These are phyloP conservation scores for Drosophila nigritarsus DNA, from an alignment of 2,888 invertebrate species.

Conservation along the genomic window DNA sequence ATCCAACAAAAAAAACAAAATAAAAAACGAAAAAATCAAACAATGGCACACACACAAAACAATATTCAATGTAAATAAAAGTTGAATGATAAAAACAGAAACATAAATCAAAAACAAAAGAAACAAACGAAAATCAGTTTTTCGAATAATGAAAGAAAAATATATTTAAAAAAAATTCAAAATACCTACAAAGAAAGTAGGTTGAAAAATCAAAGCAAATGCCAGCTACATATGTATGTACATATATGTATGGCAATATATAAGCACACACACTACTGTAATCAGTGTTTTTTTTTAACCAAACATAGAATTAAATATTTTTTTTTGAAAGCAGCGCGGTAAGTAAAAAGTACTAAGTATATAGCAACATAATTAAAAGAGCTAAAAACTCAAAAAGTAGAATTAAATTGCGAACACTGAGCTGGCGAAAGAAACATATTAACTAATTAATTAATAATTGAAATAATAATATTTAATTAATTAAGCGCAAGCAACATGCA, in stretches of 20 bases:
- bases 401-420: conserved; percentile 12
- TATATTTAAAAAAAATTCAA: conserved; percentile 23
- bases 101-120: conserved; percentile 16
- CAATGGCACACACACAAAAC: conserved; percentile 18
- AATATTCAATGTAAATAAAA: conserved; percentile 69
- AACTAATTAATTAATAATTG: conserved; percentile 37
- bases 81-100: conserved; percentile 22
- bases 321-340: conserved; percentile 54
- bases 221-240: conserved; percentile 14
- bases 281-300: conserved; percentile 50
- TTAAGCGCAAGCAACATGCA: conserved; percentile 23
- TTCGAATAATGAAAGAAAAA: conserved; percentile 43
- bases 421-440: conserved; percentile 48
- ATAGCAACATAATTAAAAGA: conserved; percentile 13
- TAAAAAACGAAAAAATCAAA: conserved; percentile 18
- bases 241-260: conserved; percentile 18
- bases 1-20: conserved; percentile 4
- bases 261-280: conserved; percentile 34
- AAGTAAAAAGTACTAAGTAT: conserved; percentile 55
- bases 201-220: conserved; percentile 53
- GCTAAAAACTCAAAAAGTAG: conserved; percentile 4
- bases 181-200: conserved; percentile 37
- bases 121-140: conserved; percentile 32
- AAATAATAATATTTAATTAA: conserved; percentile 25
- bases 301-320: conserved; percentile 54